Evolutionary conservation across 2,888 invertebrate species (phyloP).

Genomic region (Campopleginae sp.): DNA sequence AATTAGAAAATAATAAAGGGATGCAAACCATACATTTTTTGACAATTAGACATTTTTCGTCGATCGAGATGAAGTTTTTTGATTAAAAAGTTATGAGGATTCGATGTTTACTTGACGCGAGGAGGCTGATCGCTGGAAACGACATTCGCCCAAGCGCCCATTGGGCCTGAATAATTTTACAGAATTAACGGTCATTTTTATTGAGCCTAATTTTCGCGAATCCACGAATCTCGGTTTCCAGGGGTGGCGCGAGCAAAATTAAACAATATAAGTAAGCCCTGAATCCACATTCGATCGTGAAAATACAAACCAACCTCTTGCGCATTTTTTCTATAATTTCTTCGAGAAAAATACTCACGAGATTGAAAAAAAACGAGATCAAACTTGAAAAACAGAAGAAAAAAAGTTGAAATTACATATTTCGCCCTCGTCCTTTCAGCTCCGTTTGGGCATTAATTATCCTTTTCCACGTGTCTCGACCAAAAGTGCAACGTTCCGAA

Average conservation of each 20-base stretch:
- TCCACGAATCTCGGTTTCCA: not conserved
- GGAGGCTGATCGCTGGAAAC: not conserved
- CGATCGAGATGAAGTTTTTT: not conserved
- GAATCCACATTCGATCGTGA: not conserved
- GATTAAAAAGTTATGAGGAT: not conserved
- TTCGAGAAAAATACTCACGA: not conserved
- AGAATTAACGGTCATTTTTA: not conserved
- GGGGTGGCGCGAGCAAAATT: not conserved
- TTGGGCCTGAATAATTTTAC: not conserved
- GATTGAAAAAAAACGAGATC: not conserved
- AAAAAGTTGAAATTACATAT: too few species aligned
- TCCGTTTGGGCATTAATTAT: not conserved
- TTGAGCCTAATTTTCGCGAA: slow-evolving; percentile 19
- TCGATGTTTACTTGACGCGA: slow-evolving; percentile 11
- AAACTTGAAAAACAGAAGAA: not conserved
- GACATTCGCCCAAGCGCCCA: slow-evolving; percentile 32
- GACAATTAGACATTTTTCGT: not conserved
- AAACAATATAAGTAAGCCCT: slow-evolving; percentile 13
- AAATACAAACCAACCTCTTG: not conserved
- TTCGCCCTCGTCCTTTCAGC: slow-evolving; percentile 5
- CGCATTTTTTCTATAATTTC: not conserved
- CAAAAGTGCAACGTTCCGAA: slow-evolving; percentile 1
- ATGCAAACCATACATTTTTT: not conserved
- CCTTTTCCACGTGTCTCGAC: slow-evolving; percentile 2
- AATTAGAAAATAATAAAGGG: slow-evolving; percentile 10